These are phyloP conservation scores for Lasius fuliginosus DNA, from an alignment of 2,888 invertebrate species.

Conservation along the genomic window DNA sequence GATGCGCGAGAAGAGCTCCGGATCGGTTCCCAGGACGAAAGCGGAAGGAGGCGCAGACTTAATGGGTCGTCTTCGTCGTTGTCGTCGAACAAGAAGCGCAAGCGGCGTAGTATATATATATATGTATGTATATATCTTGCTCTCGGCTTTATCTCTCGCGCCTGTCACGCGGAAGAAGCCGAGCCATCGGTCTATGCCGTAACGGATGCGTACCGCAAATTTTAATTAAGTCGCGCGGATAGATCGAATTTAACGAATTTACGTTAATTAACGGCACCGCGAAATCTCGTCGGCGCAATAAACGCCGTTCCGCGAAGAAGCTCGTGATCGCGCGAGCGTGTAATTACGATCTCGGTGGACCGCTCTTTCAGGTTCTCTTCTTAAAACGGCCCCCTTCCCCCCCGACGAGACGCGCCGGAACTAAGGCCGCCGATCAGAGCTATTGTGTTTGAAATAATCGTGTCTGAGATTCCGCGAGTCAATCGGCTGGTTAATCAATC, in stretches of 20 bases:
- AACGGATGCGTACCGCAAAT: constrained; percentile 30
- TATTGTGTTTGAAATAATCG: constrained; percentile 42
- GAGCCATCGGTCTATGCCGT: constrained; percentile 38
- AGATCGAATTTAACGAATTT: constrained; percentile 42
- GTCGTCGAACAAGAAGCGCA: constrained; percentile 52
- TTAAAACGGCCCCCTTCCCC: background rate
- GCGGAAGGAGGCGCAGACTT: constrained; percentile 72
- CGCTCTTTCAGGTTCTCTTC: constrained; percentile 19
- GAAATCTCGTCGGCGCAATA: constrained; percentile 24
- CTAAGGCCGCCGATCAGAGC: constrained; percentile 23
- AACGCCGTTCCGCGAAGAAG: background rate
- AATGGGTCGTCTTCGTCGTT: constrained; percentile 61
- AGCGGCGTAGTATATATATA: constrained; percentile 1
- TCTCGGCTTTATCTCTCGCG: constrained; percentile 28
- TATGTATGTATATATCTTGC: constrained; percentile 26
- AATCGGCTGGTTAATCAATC: constrained; percentile 47
- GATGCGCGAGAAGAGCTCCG: constrained; percentile 36
- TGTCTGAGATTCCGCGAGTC: constrained; percentile 36
- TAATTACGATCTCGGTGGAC: constrained; percentile 34
- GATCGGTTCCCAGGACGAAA: constrained; percentile 75
- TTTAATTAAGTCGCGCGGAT: constrained; percentile 45
- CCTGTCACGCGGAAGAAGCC: constrained; percentile 39
- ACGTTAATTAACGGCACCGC: constrained; percentile 40
- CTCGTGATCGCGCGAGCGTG: constrained; percentile 36
- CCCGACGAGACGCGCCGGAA: constrained; percentile 28